Base-by-base conservation (phyloP, 2,888 invertebrate genomes). In the Lasioglossum malachurum region DNA sequence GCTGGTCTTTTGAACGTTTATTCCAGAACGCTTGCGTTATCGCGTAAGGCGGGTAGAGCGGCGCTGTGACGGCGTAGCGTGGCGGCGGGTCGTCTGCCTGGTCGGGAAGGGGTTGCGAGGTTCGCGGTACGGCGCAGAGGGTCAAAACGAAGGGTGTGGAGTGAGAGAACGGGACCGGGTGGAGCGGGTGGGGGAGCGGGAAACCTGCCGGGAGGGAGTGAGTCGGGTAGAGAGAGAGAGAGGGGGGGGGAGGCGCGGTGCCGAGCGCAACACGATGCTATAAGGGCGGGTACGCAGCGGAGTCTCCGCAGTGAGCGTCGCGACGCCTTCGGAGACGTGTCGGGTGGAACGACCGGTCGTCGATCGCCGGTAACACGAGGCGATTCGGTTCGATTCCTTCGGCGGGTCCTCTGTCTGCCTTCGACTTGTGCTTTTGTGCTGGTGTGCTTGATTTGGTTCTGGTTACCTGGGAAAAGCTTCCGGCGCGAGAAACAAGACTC, bases 201-300 rank as follows among this genome's bases (percentile, higher is more conserved):
- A 64, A 64, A 16, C 19, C 31, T 8, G 67, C 7, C 27, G 41
- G 23, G 77, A 53, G 64, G 78, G 35, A 75, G 44, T 23, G 67
- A n/a, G 14, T 8, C 16, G 67, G 73, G 23, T 73, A 46, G 75
- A 57, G 46, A 53, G 60, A 16, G 46, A 78, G 3, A 35, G 76
- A 35, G 71, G 86, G 80, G 87, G 82, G 88, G 82, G 88, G 86
- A 84, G 84, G 78, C 78, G 83, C 82, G 86, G 89, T 89, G 84
- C 78, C 57, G 92, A 93, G 92, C 92, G 93, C 93, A 93, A 93
- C 93, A 93, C 93, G 93, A 91, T 93, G 93, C 92, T 95, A 95
- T 95, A 95, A 95, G 95, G 95, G 95, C 94, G 95, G 95, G 93
- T 94, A 95, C 94, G 94, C 93, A 93, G 92, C 92, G 89, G 90